Evolutionary conservation across 2,888 invertebrate species (phyloP), one percentile per base, ranked within the genome.

Genomic region (Allolobophora icterica): DNA sequence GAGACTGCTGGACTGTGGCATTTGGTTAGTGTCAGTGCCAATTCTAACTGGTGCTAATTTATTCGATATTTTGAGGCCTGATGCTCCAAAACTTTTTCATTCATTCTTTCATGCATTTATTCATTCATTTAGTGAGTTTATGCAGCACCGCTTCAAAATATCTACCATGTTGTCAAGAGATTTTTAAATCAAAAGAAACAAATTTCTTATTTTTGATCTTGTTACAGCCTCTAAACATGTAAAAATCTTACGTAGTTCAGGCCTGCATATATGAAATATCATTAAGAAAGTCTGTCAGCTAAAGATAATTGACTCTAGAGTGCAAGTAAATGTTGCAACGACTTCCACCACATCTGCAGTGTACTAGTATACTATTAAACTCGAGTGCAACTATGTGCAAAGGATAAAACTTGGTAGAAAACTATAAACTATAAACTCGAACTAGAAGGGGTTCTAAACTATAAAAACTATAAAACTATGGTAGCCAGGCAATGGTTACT

Each of bases 1-100:
- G 98, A 58, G 99, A 99, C 94, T 99, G 99, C 95, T 99, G 99
- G 99, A 96, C 97, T 0, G 98, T 99, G 0, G 97, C 97, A 0
- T 98, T 99, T 94, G 99, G 96, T 96, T 94, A 92, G 71, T 71
- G n/a, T 71, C 71, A 71, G 1, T 58, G 24, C 24, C 30, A 6
- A 24, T 71, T 71, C n/a, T 71, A 71, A 71, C 30, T 52, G 24
- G 17, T n/a, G 71, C n/a, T 71, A n/a, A n/a, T 71, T 30, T 71
- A 13, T 71, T 52, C 24, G 1, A 21, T n/a, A n/a, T 71, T 71
- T 71, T 71, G 52, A n/a, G n/a, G 30, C n/a, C 13, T 8, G 30
- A n/a, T 71, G n/a, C 13, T 71, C n/a, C 71, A 71, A n/a, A 71
- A 71, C 71, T 8, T 71, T 71, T n/a, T 71, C n/a, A 52, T 21